These are phyloP conservation scores for Amblyopsis rosae DNA, from an alignment of 2,113 vertebrate genomes.

Conservation along the genomic window DNA sequence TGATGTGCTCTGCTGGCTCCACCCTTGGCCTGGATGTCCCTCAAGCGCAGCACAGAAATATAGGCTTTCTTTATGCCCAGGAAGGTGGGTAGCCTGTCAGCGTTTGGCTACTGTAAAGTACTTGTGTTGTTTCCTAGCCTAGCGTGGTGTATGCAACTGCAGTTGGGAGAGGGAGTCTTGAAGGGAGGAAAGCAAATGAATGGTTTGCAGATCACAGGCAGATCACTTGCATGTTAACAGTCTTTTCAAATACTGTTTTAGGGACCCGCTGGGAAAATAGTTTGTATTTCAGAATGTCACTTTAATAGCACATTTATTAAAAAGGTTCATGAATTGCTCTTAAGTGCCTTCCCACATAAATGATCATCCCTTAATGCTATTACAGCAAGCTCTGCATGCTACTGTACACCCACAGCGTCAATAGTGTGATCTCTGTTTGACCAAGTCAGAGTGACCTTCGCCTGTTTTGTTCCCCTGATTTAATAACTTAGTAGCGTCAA, in stretches of 20 bases:
- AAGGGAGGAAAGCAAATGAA: background rate
- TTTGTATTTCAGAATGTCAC: background rate
- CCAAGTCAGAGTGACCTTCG: slow-evolving; percentile 29
- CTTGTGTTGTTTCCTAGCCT: slow-evolving; percentile 33
- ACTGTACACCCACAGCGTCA: too few species aligned
- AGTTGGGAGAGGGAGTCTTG: background rate
- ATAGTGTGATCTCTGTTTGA: slow-evolving; percentile 5
- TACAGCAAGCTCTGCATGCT: too few species aligned
- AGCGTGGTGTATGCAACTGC: slow-evolving; percentile 7
- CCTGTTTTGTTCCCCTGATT: slow-evolving; percentile 26
- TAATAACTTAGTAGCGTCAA: slow-evolving; percentile 42
- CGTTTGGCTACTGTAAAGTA: slow-evolving; percentile 25
- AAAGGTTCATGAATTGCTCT: too few species aligned
- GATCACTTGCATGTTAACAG: background rate
- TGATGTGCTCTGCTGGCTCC: slow-evolving; percentile 4
- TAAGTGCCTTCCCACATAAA: too few species aligned
- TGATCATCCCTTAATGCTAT: too few species aligned
- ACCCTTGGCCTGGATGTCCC: background rate
- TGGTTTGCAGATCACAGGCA: background rate
- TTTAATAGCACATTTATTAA: background rate
- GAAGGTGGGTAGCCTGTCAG: slow-evolving; percentile 7
- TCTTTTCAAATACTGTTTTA: background rate
- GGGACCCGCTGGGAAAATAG: background rate
- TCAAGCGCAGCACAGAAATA: slow-evolving; percentile 43
- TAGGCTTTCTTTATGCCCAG: slow-evolving; percentile 26